phyloP scores from a whole-genome alignment of 1,140 invertebrate species.

The Euschistus heros region DNA sequence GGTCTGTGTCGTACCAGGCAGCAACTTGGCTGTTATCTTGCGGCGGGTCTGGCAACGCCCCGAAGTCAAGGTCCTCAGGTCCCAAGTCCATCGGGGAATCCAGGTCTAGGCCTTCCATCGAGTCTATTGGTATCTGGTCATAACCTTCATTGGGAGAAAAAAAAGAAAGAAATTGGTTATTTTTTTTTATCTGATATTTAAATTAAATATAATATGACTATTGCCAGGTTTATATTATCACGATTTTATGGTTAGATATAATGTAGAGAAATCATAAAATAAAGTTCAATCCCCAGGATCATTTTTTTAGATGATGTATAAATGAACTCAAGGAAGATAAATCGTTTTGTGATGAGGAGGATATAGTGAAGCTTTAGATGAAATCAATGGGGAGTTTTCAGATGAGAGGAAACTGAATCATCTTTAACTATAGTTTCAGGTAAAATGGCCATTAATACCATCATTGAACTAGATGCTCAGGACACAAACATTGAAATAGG shows the following conservation, averaged over 20 bases:
- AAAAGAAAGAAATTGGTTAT: too few species aligned
- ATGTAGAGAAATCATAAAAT: too few species aligned
- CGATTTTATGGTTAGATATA: too few species aligned
- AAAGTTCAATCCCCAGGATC: too few species aligned
- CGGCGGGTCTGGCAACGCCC: constrained; percentile 68
- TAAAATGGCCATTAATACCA: not conserved
- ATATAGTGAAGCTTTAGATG: not conserved
- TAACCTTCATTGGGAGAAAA: constrained; percentile 51
- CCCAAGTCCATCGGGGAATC: constrained; percentile 68
- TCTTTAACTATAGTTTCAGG: not conserved
- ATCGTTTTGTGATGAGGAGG: not conserved
- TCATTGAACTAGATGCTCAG: not conserved
- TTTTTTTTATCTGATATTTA: too few species aligned
- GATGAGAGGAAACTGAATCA: not conserved
- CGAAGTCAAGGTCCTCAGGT: constrained; percentile 64
- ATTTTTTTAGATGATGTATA: too few species aligned
- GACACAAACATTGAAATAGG: not conserved
- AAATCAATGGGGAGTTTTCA: not conserved
- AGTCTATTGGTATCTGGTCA: constrained; percentile 94
- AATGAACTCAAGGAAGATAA: not conserved
- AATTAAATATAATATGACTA: too few species aligned
- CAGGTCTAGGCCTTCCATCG: constrained; percentile 88
- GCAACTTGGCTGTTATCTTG: constrained; percentile 81
- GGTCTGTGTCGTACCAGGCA: constrained; percentile 93
- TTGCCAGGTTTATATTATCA: too few species aligned